These are phyloP conservation scores for Chlorops oryzae DNA, from an alignment of 1,140 invertebrate species.

Conservation along the genomic window DNA sequence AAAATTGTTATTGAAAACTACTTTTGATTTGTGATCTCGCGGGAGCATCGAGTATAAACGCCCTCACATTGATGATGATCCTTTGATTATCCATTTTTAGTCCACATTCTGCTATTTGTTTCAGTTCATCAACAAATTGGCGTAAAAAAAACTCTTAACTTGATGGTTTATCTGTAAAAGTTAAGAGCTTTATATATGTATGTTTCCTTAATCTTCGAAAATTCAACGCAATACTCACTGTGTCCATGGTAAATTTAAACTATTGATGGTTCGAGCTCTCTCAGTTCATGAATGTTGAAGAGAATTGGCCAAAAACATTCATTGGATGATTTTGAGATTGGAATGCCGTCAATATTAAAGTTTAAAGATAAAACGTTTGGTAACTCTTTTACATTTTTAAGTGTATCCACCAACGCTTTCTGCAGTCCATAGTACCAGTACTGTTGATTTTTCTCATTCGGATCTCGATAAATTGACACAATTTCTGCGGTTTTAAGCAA, in stretches of 20 bases:
- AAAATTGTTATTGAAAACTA: slow-evolving; percentile 11
- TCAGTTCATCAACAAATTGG: slow-evolving; percentile 17
- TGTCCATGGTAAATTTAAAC: slow-evolving; percentile 20
- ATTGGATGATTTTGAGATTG: slow-evolving; percentile 24
- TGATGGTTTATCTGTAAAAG: slow-evolving; percentile 17
- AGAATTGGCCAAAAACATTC: slow-evolving; percentile 31
- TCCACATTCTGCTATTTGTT: slow-evolving; percentile 7
- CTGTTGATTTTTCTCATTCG: background rate
- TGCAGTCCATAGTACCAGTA: background rate
- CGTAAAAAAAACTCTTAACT: slow-evolving; percentile 9
- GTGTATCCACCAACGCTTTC: background rate
- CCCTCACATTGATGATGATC: slow-evolving; percentile 11
- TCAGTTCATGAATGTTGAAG: slow-evolving; percentile 20
- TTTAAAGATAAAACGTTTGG: slow-evolving; percentile 10
- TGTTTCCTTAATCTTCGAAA: too few relatives aligned
- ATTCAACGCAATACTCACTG: too few relatives aligned
- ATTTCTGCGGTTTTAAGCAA: background rate
- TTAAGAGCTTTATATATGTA: too few relatives aligned
- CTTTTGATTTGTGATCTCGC: slow-evolving; percentile 20
- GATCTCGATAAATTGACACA: background rate
- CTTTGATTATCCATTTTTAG: slow-evolving; percentile 1
- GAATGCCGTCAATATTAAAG: slow-evolving; percentile 23
- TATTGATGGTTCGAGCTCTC: background rate
- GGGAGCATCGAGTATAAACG: slow-evolving; percentile 19
- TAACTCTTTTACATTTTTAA: background rate